Percentiles rank a stretch among this genome's conserved stretches.
These are phyloP conservation scores for Pocillopora damicornis DNA, from an alignment of 64 coral and sea anemone genomes.

Conservation along the genomic window DNA sequence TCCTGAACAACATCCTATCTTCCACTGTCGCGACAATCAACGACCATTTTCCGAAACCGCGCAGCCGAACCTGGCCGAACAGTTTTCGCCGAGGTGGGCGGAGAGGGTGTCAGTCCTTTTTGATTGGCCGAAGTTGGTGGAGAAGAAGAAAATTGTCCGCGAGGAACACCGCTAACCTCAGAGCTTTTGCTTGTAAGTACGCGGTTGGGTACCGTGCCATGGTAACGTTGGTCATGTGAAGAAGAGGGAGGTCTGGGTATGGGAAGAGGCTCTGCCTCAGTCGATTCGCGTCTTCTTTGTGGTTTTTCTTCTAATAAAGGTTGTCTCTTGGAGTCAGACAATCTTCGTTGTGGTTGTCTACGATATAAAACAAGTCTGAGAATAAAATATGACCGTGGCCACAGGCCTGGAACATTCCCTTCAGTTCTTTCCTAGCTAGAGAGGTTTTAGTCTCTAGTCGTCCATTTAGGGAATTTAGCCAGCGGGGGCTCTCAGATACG, in stretches of 20 bases:
- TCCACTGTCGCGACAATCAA: conserved; percentile 54
- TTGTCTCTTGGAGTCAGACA: conserved; percentile 19
- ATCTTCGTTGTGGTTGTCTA: conserved; percentile 3
- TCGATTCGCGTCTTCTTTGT: not conserved
- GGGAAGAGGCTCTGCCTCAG: not conserved
- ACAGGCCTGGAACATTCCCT: not conserved
- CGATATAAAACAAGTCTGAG: not conserved
- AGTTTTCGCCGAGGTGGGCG: conserved; percentile 75
- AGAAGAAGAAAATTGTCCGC: conserved; percentile 12
- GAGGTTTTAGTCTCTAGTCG: not conserved
- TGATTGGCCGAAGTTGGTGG: conserved; percentile 48
- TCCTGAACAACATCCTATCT: not conserved
- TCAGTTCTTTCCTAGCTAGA: no score
- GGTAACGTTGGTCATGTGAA: conserved; percentile 12
- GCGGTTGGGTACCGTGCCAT: conserved; percentile 8
- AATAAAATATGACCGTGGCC: not conserved
- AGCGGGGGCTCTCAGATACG: no score
- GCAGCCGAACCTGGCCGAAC: conserved; percentile 51
- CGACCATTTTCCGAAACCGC: conserved; percentile 75
- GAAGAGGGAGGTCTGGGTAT: conserved; percentile 46
- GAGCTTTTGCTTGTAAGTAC: conserved; percentile 6
- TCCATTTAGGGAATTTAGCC: no score
- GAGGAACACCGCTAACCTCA: conserved; percentile 18
- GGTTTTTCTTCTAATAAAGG: conserved; percentile 24
- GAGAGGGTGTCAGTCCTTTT: conserved; percentile 50